phyloP scores from a whole-genome alignment of 2,888 invertebrate genomes.

The Eupsilia transversa region DNA sequence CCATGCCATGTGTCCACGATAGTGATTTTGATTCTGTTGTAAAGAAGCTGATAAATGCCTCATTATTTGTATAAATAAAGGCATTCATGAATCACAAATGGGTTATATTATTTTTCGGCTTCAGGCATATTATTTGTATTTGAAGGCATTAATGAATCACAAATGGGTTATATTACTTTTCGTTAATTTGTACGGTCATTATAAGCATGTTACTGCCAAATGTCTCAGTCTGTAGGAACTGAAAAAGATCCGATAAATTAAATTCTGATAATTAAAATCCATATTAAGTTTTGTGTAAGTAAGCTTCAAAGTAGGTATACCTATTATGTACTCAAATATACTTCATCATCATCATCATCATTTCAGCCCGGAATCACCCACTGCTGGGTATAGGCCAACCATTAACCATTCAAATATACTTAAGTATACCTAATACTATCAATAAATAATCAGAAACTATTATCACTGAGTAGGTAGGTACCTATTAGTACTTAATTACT shows the following conservation, averaged over 20 bases:
- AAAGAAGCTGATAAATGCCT: not conserved
- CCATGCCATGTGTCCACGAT: conserved; percentile 96
- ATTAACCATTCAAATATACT: too few relatives aligned
- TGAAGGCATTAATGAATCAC: conserved; percentile 19
- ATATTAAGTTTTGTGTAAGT: not conserved
- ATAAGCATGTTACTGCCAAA: too few relatives aligned
- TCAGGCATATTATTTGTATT: not conserved
- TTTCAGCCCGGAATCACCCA: too few relatives aligned
- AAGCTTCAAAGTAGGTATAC: not conserved
- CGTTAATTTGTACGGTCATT: not conserved
- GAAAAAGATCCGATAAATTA: not conserved
- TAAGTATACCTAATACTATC: not conserved
- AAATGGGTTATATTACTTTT: conserved; percentile 5
- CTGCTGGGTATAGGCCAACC: too few relatives aligned
- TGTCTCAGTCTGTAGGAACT: not conserved
- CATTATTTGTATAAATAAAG: conserved; percentile 32
- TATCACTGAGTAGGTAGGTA: not conserved
- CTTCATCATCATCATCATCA: too few relatives aligned
- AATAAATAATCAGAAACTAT: not conserved
- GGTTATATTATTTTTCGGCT: conserved; percentile 7
- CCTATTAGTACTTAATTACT: not conserved
- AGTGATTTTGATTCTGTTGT: conserved; percentile 53
- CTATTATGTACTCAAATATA: not conserved
- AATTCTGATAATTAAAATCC: too few relatives aligned
- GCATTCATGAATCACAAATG: not conserved